phyloP scores from a whole-genome alignment of 1,140 invertebrate genomes.

The Apis mellifera region Amel_HAv3.1 CM009931.2:4024501-4025000 shows the following conservation, averaged over 20 bases:
- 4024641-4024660: too few relatives aligned
- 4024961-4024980: background rate
- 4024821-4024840: background rate
- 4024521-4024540: too few relatives aligned
- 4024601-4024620: too few relatives aligned
- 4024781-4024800: background rate
- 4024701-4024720: background rate
- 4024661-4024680: background rate
- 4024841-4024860: background rate
- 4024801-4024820: background rate
- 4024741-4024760: background rate
- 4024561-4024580: too few relatives aligned
- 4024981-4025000: too few relatives aligned
- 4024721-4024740: slow-evolving; percentile 6
- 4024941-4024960: background rate
- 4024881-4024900: background rate
- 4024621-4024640: too few relatives aligned
- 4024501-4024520: too few relatives aligned
- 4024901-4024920: background rate
- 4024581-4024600: too few relatives aligned
- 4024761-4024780: background rate
- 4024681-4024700: too few relatives aligned
- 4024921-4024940: background rate
- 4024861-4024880: slow-evolving; percentile 26
- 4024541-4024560: too few relatives aligned